These are phyloP conservation scores for Etheostoma cragini DNA, from an alignment of 2,113 vertebrate species.

Conservation along the genomic window DNA sequence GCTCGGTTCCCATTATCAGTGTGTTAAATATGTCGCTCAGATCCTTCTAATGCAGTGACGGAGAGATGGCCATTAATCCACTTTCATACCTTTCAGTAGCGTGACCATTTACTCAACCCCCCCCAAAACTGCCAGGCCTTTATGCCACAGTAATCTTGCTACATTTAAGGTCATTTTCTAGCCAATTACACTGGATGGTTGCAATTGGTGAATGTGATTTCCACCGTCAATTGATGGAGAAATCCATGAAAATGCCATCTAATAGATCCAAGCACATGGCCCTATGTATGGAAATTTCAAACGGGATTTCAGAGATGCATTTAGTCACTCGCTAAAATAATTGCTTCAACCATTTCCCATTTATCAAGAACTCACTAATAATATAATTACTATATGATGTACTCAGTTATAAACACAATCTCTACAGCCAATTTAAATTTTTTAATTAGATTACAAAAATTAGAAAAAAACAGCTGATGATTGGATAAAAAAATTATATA, in stretches of 20 bases:
- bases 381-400: conserved; percentile 24
- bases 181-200: conserved; percentile 65
- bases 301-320: conserved; percentile 31
- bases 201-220: conserved; percentile 62
- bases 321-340: conserved; percentile 8
- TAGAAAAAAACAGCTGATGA: not conserved
- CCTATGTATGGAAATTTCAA: conserved; percentile 34
- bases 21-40: conserved; percentile 49
- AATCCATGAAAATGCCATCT: conserved; percentile 58
- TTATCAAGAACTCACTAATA: not conserved
- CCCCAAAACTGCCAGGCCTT: conserved; percentile 17
- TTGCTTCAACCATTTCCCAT: conserved; percentile 14
- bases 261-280: conserved; percentile 25
- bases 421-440: not conserved
- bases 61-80: conserved; percentile 67
- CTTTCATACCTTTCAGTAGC: conserved; percentile 66
- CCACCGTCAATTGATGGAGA: conserved; percentile 41
- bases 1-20: not conserved
- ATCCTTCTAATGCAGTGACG: conserved; percentile 49
- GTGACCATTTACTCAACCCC: conserved; percentile 44
- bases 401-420: conserved; percentile 29
- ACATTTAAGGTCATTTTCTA: conserved; percentile 65
- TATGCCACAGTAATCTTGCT: conserved; percentile 57
- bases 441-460: too few species aligned
- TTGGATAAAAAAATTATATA: not conserved